These are phyloP conservation scores for Heliocidaris tuberculata DNA, from an alignment of 35 echinoderm and acorn worm genomes.

Conservation along the genomic window DNA sequence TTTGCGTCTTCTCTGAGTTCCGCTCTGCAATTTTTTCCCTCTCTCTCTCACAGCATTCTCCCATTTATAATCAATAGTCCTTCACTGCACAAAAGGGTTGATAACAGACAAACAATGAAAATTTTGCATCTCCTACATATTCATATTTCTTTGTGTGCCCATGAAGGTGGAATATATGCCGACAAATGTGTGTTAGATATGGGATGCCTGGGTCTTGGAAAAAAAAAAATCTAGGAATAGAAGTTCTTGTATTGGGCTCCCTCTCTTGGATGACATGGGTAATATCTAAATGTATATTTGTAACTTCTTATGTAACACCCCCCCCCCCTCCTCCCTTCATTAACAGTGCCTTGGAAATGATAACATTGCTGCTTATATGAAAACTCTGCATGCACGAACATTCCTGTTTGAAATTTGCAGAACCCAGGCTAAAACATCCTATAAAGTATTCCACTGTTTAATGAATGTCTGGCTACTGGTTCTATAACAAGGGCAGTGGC, in stretches of 20 bases:
- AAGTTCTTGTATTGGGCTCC: background rate
- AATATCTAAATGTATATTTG: background rate
- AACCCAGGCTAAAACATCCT: background rate
- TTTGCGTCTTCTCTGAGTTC: background rate
- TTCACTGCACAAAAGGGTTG: background rate
- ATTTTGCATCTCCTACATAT: no score
- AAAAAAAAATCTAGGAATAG: no score
- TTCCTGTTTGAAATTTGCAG: background rate
- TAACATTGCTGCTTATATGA: background rate
- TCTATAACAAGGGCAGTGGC: background rate
- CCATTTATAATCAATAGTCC: background rate
- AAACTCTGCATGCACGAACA: background rate
- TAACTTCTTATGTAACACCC: background rate
- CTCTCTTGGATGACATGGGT: background rate
- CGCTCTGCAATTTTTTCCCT: background rate
- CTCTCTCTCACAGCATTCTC: background rate
- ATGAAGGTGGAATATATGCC: no score
- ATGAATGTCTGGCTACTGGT: background rate
- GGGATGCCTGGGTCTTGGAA: no score
- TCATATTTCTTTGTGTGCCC: no score
- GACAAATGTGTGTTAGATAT: no score
- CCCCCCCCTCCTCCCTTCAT: no score
- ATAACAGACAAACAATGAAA: no score
- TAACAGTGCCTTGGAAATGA: background rate
- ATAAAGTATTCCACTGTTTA: background rate